phyloP scores from a whole-genome alignment of 1,140 invertebrate species.

The honey bee (Apis mellifera) region DNA sequence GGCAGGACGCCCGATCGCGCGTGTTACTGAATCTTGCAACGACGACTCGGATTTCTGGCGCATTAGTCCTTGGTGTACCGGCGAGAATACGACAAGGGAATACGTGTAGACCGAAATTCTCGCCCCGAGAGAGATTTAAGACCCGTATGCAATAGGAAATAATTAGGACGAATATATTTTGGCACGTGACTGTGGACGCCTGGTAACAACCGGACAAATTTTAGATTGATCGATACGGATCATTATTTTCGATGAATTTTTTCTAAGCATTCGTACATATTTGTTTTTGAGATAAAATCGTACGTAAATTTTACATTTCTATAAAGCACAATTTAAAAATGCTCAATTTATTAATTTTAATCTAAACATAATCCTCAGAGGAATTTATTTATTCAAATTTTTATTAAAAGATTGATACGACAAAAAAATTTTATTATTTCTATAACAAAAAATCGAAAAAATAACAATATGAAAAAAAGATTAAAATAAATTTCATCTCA shows the following conservation, averaged over 20 bases:
- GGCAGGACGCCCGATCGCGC: slow-evolving; percentile 69
- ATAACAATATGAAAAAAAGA: too few relatives aligned
- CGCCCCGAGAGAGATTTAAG: slow-evolving; percentile 28
- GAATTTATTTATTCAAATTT: too few relatives aligned
- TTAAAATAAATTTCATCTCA: too few relatives aligned
- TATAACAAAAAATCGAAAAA: too few relatives aligned
- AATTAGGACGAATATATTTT: slow-evolving; percentile 56
- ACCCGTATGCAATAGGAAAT: slow-evolving; percentile 33
- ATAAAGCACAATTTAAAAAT: too few relatives aligned
- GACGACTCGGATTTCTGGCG: slow-evolving; percentile 46
- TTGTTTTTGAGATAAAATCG: too few relatives aligned
- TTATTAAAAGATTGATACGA: too few relatives aligned
- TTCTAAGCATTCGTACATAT: too few relatives aligned
- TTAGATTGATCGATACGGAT: neutral
- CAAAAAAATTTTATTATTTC: too few relatives aligned
- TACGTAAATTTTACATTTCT: too few relatives aligned
- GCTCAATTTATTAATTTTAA: too few relatives aligned
- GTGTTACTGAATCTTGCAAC: slow-evolving; percentile 71
- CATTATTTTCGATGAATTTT: neutral
- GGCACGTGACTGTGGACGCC: slow-evolving; percentile 19
- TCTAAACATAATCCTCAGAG: too few relatives aligned
- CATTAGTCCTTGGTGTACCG: slow-evolving; percentile 17
- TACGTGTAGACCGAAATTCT: neutral
- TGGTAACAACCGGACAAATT: neutral
- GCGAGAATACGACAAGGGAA: neutral